These are phyloP conservation scores for Rhinogobio ventralis DNA, from an alignment of 2,797 vertebrate species.

Conservation along the genomic window DNA sequence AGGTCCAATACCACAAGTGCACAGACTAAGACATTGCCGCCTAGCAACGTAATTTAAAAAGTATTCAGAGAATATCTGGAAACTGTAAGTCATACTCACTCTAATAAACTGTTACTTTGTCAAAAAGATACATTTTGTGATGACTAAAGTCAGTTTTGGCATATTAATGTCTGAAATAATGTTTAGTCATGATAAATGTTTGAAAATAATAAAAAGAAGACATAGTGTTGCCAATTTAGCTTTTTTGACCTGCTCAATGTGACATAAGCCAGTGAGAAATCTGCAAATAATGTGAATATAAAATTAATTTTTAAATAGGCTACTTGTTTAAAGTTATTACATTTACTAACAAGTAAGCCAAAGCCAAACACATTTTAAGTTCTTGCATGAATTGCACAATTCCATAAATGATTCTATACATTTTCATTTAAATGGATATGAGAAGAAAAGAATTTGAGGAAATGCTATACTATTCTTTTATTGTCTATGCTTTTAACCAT, in stretches of 20 bases:
- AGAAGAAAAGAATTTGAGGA: not conserved
- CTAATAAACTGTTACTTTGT: slow-evolving; percentile 9
- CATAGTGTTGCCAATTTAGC: not conserved
- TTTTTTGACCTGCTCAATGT: slow-evolving; percentile 1
- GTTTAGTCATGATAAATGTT: slow-evolving; percentile 8
- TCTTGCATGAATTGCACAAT: no score
- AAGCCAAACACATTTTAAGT: not conserved
- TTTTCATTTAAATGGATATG: not conserved
- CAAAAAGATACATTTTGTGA: slow-evolving; percentile 17
- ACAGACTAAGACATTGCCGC: not conserved
- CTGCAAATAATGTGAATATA: slow-evolving; percentile 16
- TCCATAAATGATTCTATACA: not conserved
- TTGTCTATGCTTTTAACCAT: no score
- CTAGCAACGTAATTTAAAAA: slow-evolving; percentile 8
- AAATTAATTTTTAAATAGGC: not conserved
- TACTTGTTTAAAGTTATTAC: not conserved
- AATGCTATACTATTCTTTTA: not conserved
- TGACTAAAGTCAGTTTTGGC: not conserved
- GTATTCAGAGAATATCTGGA: slow-evolving; percentile 20
- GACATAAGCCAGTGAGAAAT: not conserved
- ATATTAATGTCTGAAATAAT: slow-evolving; percentile 19
- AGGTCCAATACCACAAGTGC: not conserved
- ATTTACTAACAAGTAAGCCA: not conserved
- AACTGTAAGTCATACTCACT: not conserved
- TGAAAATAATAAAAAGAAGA: not conserved